Evolutionary conservation across 37 sponge, comb jelly and placozoan genomes (phyloP).

Genomic region (Lycopodina hypogea): DNA sequence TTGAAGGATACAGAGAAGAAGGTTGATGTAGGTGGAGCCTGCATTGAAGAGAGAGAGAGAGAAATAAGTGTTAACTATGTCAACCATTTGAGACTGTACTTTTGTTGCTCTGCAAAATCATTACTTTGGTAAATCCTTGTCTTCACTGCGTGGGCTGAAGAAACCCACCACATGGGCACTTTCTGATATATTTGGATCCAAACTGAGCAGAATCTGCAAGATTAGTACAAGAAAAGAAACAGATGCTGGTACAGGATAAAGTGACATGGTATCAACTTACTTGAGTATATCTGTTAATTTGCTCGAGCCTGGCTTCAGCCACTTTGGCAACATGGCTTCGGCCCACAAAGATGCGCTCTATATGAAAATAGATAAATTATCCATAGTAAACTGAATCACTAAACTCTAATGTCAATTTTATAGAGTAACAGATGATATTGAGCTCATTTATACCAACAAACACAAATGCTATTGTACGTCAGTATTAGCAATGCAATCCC

Average conservation of each 20-base stretch:
- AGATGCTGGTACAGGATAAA: background rate
- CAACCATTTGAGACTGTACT: background rate
- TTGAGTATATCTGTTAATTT: slow-evolving; percentile 73
- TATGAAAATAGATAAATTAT: background rate
- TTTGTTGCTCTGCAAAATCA: background rate
- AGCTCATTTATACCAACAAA: too few species aligned
- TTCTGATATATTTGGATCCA: slow-evolving; percentile 53
- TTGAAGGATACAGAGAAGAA: slow-evolving; percentile 63
- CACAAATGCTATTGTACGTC: background rate
- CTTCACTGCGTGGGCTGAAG: slow-evolving; percentile 62
- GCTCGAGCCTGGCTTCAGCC: slow-evolving; percentile 77
- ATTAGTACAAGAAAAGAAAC: too few species aligned
- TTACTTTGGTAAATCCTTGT: slow-evolving; percentile 61
- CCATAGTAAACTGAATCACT: too few species aligned
- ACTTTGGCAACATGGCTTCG: slow-evolving; percentile 76
- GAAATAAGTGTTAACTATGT: background rate
- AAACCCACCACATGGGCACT: slow-evolving; percentile 62
- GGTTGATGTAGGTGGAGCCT: slow-evolving; percentile 53
- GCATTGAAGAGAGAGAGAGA: background rate
- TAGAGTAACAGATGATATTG: background rate
- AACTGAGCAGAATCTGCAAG: slow-evolving; percentile 47
- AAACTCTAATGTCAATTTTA: too few species aligned
- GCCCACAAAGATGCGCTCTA: slow-evolving; percentile 74
- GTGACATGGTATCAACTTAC: slow-evolving; percentile 11
- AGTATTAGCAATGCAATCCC: too few species aligned